Conservation (phyloP, 2,113 vertebrate genomes). For the Hyperoodon ampullatus region DNA sequence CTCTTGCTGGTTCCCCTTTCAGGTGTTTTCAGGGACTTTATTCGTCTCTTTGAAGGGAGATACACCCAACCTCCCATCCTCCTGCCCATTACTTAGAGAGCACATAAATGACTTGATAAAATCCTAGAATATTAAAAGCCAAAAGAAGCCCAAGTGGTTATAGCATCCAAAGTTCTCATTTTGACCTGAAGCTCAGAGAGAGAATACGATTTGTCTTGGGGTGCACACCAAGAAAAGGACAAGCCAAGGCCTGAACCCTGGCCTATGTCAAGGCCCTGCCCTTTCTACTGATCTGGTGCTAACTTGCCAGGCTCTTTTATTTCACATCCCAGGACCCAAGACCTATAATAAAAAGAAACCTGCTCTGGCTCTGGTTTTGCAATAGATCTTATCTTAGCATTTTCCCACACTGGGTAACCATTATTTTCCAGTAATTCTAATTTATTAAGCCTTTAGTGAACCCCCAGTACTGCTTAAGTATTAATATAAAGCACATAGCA, state of each 20-base stretch:
- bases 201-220: not conserved
- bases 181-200: not conserved
- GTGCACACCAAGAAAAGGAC: not conserved
- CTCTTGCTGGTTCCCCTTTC: not conserved
- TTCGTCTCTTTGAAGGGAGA: not conserved
- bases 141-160: not conserved
- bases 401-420: not conserved
- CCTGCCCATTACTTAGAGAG: not conserved
- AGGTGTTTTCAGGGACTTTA: not conserved
- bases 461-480: not conserved
- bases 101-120: not conserved
- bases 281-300: not conserved
- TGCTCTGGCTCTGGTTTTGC: not conserved
- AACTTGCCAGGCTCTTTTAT: not conserved
- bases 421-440: not conserved
- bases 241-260: not conserved
- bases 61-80: no score
- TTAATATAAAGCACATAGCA: not conserved
- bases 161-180: not conserved
- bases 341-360: not conserved
- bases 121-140: not conserved
- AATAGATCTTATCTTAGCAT: not conserved
- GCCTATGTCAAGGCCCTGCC: not conserved
- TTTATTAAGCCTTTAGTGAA: not conserved
- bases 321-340: not conserved